Base-by-base conservation (phyloP, 1,140 invertebrate genomes). In the Orussus abietinus region DNA sequence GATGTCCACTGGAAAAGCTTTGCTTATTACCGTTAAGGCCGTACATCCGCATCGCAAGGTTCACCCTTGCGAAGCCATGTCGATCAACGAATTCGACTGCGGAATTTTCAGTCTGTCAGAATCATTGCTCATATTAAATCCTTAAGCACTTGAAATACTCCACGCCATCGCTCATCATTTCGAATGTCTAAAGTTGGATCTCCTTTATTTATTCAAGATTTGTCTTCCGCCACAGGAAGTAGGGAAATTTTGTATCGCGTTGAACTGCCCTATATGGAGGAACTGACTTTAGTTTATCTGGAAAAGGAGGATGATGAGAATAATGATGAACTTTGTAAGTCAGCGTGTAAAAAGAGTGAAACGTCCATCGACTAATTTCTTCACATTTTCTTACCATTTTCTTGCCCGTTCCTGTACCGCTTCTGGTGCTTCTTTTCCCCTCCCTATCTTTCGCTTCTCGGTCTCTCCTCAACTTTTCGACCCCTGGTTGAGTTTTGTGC, bases 191-290 rank as follows among this genome's bases (percentile, higher is more conserved):
- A n/a, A n/a, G n/a, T n/a, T n/a, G n/a, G n/a, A n/a, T n/a, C n/a
- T n/a, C n/a, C n/a, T n/a, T 58, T 46, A 57, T 60, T 55, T 43
- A 65, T 59, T 68, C 41, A 57, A 62, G 47, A 63, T 63, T 54
- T 71, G 47, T 69, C 61, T 64, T 60, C 54, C 62, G 60, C 49
- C 46, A 53, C 62, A 66, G 66, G 66, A 55, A 81, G 79, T 81
- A 81, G 78, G 85, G 85, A 88, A 83, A 87, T 88, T 81, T 86
- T 88, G 80, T 88, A 85, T 80, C 84, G 85, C 76, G 85, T 88
- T 80, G 84, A 87, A 81, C 82, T 88, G 78, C 85, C 85, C 74
- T 85, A 86, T 82, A 86, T 86, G 84, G 85, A 88, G 80, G 85
- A 88, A 81, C 85, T 88, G 77, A 88, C 85, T 69, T 82, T 88